Evolutionary conservation across 2,797 vertebrate genomes (phyloP), one percentile per base, ranked within the genome.

Genomic region (Ficedula albicollis): DNA sequence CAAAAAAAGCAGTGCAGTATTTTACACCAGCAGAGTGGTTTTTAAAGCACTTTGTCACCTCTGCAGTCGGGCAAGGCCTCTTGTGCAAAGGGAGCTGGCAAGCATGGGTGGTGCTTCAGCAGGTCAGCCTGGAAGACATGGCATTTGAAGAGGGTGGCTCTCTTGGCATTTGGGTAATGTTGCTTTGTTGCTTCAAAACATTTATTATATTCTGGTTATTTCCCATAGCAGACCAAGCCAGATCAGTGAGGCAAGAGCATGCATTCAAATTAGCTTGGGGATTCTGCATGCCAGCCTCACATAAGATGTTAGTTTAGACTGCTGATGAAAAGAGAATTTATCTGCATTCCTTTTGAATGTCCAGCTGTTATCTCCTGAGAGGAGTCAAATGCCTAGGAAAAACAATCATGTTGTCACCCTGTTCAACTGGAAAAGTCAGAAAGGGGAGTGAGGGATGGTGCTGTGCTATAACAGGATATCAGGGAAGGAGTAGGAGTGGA

Each of bases 281-380:
- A 72, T 88, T 94, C 59, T 86, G 51, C 46, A 7, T 84, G 54
- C 38, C 63, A 30, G 13, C 21, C 20, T 80, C 60, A 60, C 0
- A 0, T 27, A 46, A 48, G 55, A 29, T 49, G 46, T 80, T 84
- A 70, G 34, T 58, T 87, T 64, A 89, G 85, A 54, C 34, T 81
- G 83, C 70, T 85, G 68, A 59, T 84, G 59, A 51, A 84, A 69
- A 64, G 26, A 73, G 30, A 81, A 56, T 77, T 79, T 67, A 74
- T 89, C 69, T 90, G 62, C 63, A 67, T 81, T 88, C 80, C 54
- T 95, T 90, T 59, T 52, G 86, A 55, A 73, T 38, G 54, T 79
- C 87, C 87, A 72, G 48, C 80, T 88, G 39, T 82, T 93, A 75
- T 10, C 55, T 73, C 55, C 23, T 59, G 76, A 90, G 62, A 73